phyloP scores from a whole-genome alignment of 2,797 vertebrate species.

The Clarias laeviceps region DNA sequence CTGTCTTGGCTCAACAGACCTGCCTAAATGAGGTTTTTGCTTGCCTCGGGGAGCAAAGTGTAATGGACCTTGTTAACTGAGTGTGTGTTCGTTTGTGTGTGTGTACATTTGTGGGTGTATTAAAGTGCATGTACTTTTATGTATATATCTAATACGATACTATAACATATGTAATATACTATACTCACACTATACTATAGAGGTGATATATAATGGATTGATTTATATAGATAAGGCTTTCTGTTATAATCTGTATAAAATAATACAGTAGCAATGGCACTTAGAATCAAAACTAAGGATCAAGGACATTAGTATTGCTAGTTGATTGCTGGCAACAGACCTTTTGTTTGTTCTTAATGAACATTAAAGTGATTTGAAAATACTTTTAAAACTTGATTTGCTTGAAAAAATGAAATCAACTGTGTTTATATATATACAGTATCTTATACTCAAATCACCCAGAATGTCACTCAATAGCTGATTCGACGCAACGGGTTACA shows the following conservation, averaged over 20 bases:
- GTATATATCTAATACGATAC: constrained; percentile 44
- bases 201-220: background rate
- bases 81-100: constrained; percentile 52
- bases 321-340: background rate
- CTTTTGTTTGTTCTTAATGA: background rate
- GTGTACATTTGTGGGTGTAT: constrained; percentile 33
- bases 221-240: background rate
- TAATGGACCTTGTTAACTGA: constrained; percentile 77
- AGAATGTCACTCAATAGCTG: too few relatives aligned
- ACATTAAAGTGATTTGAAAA: background rate
- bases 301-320: background rate
- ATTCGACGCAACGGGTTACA: too few relatives aligned
- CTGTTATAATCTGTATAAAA: background rate
- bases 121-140: constrained; percentile 7
- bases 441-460: too few relatives aligned
- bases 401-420: background rate
- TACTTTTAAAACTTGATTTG: background rate
- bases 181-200: background rate
- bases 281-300: background rate
- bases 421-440: background rate
- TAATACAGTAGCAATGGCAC: background rate
- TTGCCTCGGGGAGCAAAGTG: constrained; percentile 76
- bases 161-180: background rate
- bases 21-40: constrained; percentile 78
- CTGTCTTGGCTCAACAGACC: constrained; percentile 75